Percentiles rank a stretch among this genome's conserved stretches.
phyloP scores from a whole-genome alignment of 2,888 invertebrate genomes.

The Byasa hedistus region DNA sequence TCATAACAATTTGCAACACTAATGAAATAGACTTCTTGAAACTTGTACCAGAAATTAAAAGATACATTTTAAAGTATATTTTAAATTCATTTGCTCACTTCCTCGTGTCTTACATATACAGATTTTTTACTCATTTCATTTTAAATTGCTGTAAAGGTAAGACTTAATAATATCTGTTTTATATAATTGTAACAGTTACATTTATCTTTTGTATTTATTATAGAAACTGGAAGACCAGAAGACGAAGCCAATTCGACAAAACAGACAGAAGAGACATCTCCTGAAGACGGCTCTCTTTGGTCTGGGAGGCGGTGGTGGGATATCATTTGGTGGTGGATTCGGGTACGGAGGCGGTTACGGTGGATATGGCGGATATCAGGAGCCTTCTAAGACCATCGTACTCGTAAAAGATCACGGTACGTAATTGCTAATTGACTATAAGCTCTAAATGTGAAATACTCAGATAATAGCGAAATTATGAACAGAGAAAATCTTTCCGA shows the following conservation, averaged over 20 bases:
- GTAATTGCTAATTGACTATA: constrained; percentile 23
- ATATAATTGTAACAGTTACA: too few relatives aligned
- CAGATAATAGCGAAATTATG: neutral
- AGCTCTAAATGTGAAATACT: neutral
- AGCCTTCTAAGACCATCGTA: constrained; percentile 50
- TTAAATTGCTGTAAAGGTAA: neutral
- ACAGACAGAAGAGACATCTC: constrained; percentile 59
- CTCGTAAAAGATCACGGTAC: constrained; percentile 53
- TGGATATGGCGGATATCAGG: constrained; percentile 42
- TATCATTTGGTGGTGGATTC: constrained; percentile 42
- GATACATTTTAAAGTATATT: neutral
- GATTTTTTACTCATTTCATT: neutral
- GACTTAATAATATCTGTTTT: neutral
- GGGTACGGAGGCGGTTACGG: constrained; percentile 44
- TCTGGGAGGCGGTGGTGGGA: constrained; percentile 36
- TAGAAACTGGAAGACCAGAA: constrained; percentile 71
- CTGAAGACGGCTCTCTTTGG: constrained; percentile 45
- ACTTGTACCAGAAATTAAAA: neutral
- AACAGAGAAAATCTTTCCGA: too few relatives aligned
- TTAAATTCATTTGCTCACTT: neutral
- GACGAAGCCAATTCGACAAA: constrained; percentile 38
- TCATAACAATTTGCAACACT: neutral
- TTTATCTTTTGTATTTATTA: constrained; percentile 23
- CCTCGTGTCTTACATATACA: neutral
- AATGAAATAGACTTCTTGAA: neutral